phyloP scores from a whole-genome alignment of 2,797 vertebrate species.

The Hippocampus kuda region DNA sequence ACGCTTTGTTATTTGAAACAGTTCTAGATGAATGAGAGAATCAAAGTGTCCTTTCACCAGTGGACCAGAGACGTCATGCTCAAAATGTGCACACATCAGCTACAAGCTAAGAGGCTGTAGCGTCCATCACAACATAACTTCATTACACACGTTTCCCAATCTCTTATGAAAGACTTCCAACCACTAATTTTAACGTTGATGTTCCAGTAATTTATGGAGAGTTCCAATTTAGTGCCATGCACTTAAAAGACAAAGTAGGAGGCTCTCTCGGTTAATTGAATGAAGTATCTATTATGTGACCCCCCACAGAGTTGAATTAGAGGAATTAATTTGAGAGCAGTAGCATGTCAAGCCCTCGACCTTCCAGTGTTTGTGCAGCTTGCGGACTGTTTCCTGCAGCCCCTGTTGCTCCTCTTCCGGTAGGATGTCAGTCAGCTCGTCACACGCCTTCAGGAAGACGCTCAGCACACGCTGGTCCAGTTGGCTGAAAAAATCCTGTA shows the following conservation, averaged over 20 bases:
- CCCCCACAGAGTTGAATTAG: slow-evolving; percentile 16
- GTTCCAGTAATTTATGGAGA: background rate
- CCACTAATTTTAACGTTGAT: background rate
- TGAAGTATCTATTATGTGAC: slow-evolving; percentile 23
- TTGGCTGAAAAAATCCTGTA: slow-evolving; percentile 87
- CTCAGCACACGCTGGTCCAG: slow-evolving; percentile 90
- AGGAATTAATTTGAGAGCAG: slow-evolving; percentile 32
- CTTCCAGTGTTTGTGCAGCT: slow-evolving; percentile 97
- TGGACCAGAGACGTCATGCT: too few species aligned
- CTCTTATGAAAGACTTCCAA: too few species aligned
- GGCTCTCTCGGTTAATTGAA: slow-evolving; percentile 31
- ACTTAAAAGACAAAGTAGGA: slow-evolving; percentile 28
- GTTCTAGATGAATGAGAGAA: too few species aligned
- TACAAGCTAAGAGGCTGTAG: too few species aligned
- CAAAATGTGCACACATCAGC: too few species aligned
- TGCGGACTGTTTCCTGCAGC: slow-evolving; percentile 89
- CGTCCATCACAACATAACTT: too few species aligned
- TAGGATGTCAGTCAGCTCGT: slow-evolving; percentile 94
- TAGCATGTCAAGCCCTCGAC: slow-evolving; percentile 54
- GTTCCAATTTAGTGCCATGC: background rate
- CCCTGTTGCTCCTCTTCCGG: slow-evolving; percentile 88
- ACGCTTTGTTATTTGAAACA: too few species aligned
- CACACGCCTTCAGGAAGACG: slow-evolving; percentile 91
- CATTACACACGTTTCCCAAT: too few species aligned
- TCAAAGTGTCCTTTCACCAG: too few species aligned